A percentile compares a stretch with the other conserved stretches of the same genome.
These are phyloP conservation scores for Acanthopleura granulata DNA, from an alignment of 2,888 invertebrate genomes.

Conservation along the genomic window DNA sequence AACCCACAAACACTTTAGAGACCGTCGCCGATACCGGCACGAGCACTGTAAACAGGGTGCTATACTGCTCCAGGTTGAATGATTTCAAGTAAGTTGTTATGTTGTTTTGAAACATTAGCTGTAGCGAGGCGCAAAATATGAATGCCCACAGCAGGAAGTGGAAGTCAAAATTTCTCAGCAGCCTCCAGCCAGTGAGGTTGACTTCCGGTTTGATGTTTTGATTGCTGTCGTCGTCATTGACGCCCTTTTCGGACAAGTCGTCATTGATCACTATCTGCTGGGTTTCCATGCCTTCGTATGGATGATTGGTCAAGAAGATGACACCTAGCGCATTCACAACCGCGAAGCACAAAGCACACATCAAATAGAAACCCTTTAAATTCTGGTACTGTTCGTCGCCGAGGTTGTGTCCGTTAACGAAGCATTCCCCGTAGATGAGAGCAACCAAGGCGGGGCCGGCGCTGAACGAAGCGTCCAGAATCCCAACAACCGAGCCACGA, in stretches of 20 bases:
- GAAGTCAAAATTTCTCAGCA: slow-evolving; percentile 45
- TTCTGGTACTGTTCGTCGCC: slow-evolving; percentile 49
- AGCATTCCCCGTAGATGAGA: slow-evolving; percentile 42
- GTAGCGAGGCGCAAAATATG: slow-evolving; percentile 50
- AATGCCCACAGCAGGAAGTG: slow-evolving; percentile 53
- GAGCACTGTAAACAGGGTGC: slow-evolving; percentile 47
- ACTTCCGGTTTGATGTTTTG: slow-evolving; percentile 21
- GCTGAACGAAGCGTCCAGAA: slow-evolving; percentile 54
- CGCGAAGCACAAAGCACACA: slow-evolving; percentile 41
- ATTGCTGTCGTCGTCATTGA: slow-evolving; percentile 12
- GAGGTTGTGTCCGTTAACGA: slow-evolving; percentile 38
- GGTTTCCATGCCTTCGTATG: slow-evolving; percentile 26
- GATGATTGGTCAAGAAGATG: slow-evolving; percentile 34
- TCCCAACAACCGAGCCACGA: slow-evolving; percentile 49
- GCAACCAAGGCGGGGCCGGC: slow-evolving; percentile 50
- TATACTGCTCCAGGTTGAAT: slow-evolving; percentile 43
- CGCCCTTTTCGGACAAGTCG: neutral
- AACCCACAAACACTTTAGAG: slow-evolving; percentile 48
- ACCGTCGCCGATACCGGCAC: slow-evolving; percentile 47
- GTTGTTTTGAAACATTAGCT: slow-evolving; percentile 52
- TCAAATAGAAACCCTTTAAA: slow-evolving; percentile 49
- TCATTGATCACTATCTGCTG: neutral
- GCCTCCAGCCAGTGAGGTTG: slow-evolving; percentile 41
- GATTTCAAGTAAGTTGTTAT: slow-evolving; percentile 52
- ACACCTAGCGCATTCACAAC: slow-evolving; percentile 41